These are phyloP conservation scores for Brachionus sp. DNA, from an alignment of 1,140 invertebrate species.

Conservation along the genomic window DNA sequence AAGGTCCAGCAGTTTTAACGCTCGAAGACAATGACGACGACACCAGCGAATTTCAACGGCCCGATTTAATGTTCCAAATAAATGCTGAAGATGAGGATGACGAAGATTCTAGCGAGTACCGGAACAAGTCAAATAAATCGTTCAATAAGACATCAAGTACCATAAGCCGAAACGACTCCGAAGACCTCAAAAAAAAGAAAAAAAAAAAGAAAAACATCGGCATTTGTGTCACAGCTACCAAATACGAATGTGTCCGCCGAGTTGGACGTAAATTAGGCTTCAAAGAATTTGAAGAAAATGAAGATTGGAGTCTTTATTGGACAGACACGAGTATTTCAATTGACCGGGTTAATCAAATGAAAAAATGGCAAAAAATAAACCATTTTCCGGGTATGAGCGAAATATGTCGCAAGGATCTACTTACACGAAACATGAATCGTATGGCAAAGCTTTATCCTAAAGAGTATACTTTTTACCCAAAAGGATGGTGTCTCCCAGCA, in stretches of 20 bases:
- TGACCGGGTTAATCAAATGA: constrained; percentile 80
- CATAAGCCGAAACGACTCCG: background rate
- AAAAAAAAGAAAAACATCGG: constrained; percentile 43
- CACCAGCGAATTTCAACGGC: background rate
- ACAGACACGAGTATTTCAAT: constrained; percentile 76
- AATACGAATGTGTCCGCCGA: constrained; percentile 51
- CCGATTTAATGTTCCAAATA: constrained; percentile 34
- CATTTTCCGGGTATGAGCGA: constrained; percentile 88
- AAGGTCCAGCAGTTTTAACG: background rate
- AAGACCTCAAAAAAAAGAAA: constrained; percentile 36
- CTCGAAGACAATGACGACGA: constrained; percentile 41
- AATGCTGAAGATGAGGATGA: constrained; percentile 44
- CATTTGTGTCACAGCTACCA: constrained; percentile 32
- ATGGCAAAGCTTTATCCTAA: constrained; percentile 79
- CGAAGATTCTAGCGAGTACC: constrained; percentile 23
- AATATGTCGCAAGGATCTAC: constrained; percentile 79
- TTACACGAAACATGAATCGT: constrained; percentile 77
- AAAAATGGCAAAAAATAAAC: constrained; percentile 78
- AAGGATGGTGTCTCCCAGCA: constrained; percentile 86
- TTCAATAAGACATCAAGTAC: background rate
- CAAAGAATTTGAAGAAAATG: constrained; percentile 73
- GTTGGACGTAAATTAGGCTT: constrained; percentile 71
- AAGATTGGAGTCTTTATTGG: constrained; percentile 84
- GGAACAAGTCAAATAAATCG: background rate
- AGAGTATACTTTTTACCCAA: constrained; percentile 84